Conservation (phyloP, 37 sponge, comb jelly and placozoan genomes). For the Haliclona indistincta region DNA sequence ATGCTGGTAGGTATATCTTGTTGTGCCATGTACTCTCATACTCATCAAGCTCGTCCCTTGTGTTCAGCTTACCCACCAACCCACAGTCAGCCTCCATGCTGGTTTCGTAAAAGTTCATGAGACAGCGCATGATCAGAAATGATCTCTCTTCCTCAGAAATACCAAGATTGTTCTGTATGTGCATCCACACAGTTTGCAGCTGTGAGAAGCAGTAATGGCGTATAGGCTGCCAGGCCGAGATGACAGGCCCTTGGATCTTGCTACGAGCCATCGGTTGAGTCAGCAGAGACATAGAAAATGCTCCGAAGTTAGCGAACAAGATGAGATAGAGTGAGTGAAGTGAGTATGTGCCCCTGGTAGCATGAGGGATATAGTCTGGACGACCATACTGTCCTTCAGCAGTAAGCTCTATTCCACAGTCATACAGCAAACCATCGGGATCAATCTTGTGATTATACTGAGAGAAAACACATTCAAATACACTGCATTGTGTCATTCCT, state of each 20-base stretch:
- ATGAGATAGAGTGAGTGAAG: slow-evolving; percentile 89
- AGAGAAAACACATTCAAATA: neutral
- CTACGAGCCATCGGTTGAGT: slow-evolving; percentile 61
- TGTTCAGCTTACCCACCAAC: slow-evolving; percentile 22
- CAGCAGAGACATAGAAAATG: slow-evolving; percentile 71
- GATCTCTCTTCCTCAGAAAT: slow-evolving; percentile 81
- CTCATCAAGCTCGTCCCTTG: slow-evolving; percentile 30
- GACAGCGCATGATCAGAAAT: slow-evolving; percentile 53
- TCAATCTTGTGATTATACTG: slow-evolving; percentile 68
- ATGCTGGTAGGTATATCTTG: slow-evolving; percentile 46
- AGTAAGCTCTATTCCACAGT: slow-evolving; percentile 81
- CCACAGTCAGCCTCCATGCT: neutral
- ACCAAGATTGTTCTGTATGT: slow-evolving; percentile 66
- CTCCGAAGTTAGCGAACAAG: slow-evolving; percentile 80
- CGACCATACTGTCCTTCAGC: slow-evolving; percentile 84
- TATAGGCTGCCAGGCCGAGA: slow-evolving; percentile 82
- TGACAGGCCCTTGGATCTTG: slow-evolving; percentile 53
- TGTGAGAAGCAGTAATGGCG: slow-evolving; percentile 90
- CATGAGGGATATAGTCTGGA: slow-evolving; percentile 70
- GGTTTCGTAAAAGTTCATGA: slow-evolving; percentile 33
- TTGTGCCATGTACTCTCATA: slow-evolving; percentile 81
- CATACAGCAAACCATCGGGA: slow-evolving; percentile 52
- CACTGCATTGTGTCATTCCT: no score
- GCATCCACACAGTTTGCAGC: slow-evolving; percentile 75
- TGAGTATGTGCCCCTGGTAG: slow-evolving; percentile 63